Percentiles rank a stretch among this genome's conserved stretches.
Evolutionary conservation across 2,113 vertebrate species (phyloP).

Genomic region (Prunella himalayana): DNA sequence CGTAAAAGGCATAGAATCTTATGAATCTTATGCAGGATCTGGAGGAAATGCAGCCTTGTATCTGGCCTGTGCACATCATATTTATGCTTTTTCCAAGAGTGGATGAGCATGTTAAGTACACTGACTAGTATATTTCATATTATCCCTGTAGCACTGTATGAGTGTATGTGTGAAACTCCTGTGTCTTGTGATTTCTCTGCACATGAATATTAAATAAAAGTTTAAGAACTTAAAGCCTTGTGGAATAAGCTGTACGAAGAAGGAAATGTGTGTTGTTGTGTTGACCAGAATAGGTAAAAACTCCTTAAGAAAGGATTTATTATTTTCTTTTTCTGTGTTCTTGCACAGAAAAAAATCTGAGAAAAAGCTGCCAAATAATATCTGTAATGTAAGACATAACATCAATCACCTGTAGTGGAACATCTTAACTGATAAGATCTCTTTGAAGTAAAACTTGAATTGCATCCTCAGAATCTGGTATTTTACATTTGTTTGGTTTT

Average conservation of each 20-base stretch:
- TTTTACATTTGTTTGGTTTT: neutral
- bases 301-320: neutral
- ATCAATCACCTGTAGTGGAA: neutral
- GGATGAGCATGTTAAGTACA: neutral
- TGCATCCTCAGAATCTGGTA: neutral
- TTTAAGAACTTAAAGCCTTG: neutral
- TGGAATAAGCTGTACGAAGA: neutral
- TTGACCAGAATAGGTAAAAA: neutral
- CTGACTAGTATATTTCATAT: neutral
- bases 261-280: neutral
- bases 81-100: neutral
- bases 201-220: neutral
- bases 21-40: neutral
- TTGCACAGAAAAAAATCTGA: neutral
- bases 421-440: neutral
- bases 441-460: neutral
- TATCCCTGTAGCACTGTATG: neutral
- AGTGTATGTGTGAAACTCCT: neutral
- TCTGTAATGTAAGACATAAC: neutral
- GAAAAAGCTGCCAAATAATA: neutral
- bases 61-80: neutral
- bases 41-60: neutral
- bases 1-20: neutral
- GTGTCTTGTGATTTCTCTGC: neutral
- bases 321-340: neutral